These are phyloP conservation scores for Tenthredo notha DNA, from an alignment of 2,888 invertebrate species.

Conservation along the genomic window DNA sequence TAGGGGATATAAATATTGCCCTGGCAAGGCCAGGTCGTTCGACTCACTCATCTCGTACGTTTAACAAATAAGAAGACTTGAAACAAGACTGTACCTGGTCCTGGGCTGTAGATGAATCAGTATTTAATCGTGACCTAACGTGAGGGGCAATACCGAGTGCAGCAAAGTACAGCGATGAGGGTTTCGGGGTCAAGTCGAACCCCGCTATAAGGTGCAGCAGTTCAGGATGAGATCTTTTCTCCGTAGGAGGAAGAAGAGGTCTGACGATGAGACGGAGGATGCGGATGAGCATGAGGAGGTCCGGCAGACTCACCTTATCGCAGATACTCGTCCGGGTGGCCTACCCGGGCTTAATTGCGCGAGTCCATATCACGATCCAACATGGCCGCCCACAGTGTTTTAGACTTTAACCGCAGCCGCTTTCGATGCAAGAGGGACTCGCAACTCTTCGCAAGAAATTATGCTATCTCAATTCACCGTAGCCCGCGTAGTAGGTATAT, in stretches of 20 bases:
- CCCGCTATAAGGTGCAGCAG: constrained; percentile 41
- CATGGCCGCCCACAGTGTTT: constrained; percentile 77
- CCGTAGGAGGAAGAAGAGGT: constrained; percentile 58
- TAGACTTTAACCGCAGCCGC: constrained; percentile 52
- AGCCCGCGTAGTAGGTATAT: background rate
- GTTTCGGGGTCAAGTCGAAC: constrained; percentile 52
- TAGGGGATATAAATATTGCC: background rate
- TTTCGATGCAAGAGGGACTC: constrained; percentile 27
- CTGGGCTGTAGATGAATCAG: constrained; percentile 63
- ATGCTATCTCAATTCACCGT: constrained; percentile 25
- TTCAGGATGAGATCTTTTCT: constrained; percentile 63
- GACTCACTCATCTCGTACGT: background rate
- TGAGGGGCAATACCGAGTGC: constrained; percentile 57
- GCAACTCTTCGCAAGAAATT: background rate
- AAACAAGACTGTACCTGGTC: constrained; percentile 22
- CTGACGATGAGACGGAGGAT: constrained; percentile 52
- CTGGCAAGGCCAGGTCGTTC: background rate
- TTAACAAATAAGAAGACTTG: constrained; percentile 37
- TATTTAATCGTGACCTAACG: constrained; percentile 75
- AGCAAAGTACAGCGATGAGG: constrained; percentile 52
- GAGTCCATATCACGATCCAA: constrained; percentile 78
- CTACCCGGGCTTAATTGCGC: constrained; percentile 78
- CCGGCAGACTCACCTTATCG: constrained; percentile 75
- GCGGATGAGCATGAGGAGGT: constrained; percentile 57
- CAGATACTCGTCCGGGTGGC: constrained; percentile 77